Evolutionary conservation across 2,113 vertebrate genomes (phyloP).

Genomic region (Sinocyclocheilus anshuiensis): DNA sequence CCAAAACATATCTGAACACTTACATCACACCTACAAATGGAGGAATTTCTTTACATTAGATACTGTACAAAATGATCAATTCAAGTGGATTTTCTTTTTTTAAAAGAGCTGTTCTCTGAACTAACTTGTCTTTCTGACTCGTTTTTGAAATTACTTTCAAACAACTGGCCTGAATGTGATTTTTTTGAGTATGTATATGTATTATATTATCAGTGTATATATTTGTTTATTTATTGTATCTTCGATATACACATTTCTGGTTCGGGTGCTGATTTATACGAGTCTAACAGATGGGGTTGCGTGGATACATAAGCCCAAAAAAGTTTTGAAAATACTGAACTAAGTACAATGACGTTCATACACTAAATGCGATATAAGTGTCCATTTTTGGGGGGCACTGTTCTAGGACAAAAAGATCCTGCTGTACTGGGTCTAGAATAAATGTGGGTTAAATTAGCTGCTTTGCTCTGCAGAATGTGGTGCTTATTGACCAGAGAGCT

Average conservation of each 20-base stretch:
- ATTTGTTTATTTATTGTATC: background rate
- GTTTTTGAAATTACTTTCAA: background rate
- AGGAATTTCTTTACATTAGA: background rate
- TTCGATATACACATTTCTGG: background rate
- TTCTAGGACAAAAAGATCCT: constrained; percentile 29
- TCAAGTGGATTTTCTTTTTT: background rate
- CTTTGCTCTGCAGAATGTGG: constrained; percentile 12
- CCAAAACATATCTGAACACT: background rate
- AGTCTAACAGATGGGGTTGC: background rate
- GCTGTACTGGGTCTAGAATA: background rate
- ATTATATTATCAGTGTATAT: too few relatives aligned
- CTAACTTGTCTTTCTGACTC: background rate
- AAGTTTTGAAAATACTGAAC: background rate
- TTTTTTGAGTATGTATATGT: background rate
- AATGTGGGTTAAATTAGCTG: constrained; percentile 22
- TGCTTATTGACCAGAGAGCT: constrained; percentile 45
- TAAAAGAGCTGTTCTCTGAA: background rate
- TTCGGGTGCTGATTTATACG: background rate
- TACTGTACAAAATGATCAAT: background rate
- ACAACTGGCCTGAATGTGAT: background rate
- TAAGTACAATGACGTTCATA: background rate
- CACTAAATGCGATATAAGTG: background rate
- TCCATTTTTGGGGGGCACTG: constrained; percentile 1
- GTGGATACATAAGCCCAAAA: background rate
- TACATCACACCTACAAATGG: background rate